Evolutionary conservation across 2,888 invertebrate species (phyloP).

Genomic region (Rugalucina vietnamica): DNA sequence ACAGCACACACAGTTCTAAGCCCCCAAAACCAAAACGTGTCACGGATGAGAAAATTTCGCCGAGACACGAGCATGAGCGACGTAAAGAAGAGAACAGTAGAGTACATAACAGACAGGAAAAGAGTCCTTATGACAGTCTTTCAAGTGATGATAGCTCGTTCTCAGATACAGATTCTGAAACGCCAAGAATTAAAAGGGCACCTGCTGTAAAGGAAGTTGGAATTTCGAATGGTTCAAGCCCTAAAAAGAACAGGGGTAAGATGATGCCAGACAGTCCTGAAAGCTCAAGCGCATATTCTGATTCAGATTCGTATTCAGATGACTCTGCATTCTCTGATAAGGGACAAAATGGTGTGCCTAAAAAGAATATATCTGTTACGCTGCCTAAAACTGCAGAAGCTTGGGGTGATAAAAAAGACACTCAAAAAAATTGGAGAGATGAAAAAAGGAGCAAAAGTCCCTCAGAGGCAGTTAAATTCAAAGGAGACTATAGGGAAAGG

Average conservation of each 20-base stretch:
- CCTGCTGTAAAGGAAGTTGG: conserved; percentile 17
- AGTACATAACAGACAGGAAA: not conserved
- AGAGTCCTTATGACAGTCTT: not conserved
- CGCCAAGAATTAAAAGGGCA: conserved; percentile 38
- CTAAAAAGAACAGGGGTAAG: not conserved
- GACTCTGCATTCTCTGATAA: conserved; percentile 44
- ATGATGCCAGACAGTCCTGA: conserved; percentile 32
- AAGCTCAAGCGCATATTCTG: conserved; percentile 71
- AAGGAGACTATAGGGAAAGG: not conserved
- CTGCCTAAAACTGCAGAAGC: conserved; percentile 64
- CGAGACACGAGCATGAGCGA: too few relatives aligned
- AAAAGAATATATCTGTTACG: conserved; percentile 40
- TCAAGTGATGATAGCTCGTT: conserved; percentile 42
- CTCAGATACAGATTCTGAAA: conserved; percentile 50
- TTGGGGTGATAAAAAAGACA: conserved; percentile 42
- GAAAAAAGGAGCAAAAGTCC: not conserved
- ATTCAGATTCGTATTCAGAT: conserved; percentile 56
- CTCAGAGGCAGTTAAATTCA: not conserved
- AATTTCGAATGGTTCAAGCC: not conserved
- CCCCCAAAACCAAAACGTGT: not conserved
- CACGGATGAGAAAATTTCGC: not conserved
- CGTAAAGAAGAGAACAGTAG: not conserved
- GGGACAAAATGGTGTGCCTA: conserved; percentile 19
- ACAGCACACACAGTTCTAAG: not conserved
- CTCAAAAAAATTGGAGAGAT: not conserved